Base-by-base conservation (phyloP, 2,888 invertebrate genomes). In the Eueremaeus valkanovi region DNA sequence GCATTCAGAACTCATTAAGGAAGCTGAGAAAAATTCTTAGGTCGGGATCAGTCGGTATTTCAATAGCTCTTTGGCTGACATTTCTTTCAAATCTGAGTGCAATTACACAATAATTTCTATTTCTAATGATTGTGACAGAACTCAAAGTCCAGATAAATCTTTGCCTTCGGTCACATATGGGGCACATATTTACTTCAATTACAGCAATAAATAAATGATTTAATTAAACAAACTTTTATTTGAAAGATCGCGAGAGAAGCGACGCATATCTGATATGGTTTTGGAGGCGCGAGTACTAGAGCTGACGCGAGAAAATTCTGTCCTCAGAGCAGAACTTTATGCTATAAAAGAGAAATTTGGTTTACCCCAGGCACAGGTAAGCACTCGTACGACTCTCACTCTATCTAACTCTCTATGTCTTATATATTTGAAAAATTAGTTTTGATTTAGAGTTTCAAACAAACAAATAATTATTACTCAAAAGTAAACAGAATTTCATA, bases 241-340 rank as follows among this genome's bases (percentile, higher is more conserved):
- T n/a, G 36, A 13, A 31, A 76, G 78, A 63, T 95, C 95, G 8
- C 88, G 96, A n/a, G 96, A 97, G 84, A 97, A 97, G 84, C 88
- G 96, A 58, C 90, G 96, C 68, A 91, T 93, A 85, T 95, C 97
- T 83, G 96, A 97, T 84, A 93, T 96, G 93, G 93, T 95, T 0
- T 86, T 98, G 77, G 97, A 97, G 82, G 92, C 93, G 81, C 88
- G 95, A 68, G 95, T 98, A 40, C 90, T 94, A 75, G 95, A 96
- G 83, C 86, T 99, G 75, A 94, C 93, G 79, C 93, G 94, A 84
- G 97, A 97, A 84, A 98, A 97, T 84, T 92, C 95, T 82, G 90
- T 94, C 68, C 87, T 98, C 1, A 92, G 94, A 83, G 92, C 93
- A 3, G 96, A 97, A 82, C 86, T 98, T 76, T 91, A 91, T 80